Evolutionary conservation across 2,797 vertebrate species (phyloP).

Genomic region (Amblyopsis hoosieri): DNA sequence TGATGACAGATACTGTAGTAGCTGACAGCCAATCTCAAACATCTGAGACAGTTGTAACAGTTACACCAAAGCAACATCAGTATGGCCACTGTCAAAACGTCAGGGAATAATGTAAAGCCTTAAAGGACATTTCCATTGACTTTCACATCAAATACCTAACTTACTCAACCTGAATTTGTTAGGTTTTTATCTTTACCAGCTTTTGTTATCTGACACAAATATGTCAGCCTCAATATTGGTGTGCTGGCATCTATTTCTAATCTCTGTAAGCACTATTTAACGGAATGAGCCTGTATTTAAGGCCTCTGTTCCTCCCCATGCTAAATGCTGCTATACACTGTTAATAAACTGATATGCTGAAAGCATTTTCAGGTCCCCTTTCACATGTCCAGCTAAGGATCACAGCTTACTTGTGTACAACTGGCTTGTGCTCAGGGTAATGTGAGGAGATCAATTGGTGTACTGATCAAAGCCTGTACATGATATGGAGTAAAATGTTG

Average conservation of each 20-base stretch:
- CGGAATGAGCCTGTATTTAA: neutral
- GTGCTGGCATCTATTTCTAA: conserved; percentile 7
- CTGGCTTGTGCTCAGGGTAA: too few relatives aligned
- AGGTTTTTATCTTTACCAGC: conserved; percentile 20
- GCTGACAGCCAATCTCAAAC: conserved; percentile 11
- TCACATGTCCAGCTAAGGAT: too few relatives aligned
- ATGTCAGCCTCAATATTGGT: conserved; percentile 34
- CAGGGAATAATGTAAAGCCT: conserved; percentile 36
- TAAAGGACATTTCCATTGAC: conserved; percentile 34
- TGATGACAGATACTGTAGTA: conserved; percentile 20
- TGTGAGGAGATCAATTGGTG: too few relatives aligned
- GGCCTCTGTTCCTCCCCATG: neutral
- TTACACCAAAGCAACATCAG: conserved; percentile 20
- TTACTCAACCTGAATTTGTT: conserved; percentile 40
- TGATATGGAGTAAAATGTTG: too few relatives aligned
- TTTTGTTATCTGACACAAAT: conserved; percentile 28
- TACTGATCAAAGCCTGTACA: too few relatives aligned
- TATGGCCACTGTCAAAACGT: conserved; percentile 32
- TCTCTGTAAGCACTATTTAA: conserved; percentile 19
- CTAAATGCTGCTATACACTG: neutral
- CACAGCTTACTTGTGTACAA: too few relatives aligned
- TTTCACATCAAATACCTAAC: conserved; percentile 34
- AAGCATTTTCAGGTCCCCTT: too few relatives aligned
- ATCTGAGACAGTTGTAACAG: conserved; percentile 1
- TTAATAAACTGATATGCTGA: conserved; percentile 3